Conservation (phyloP, 2,888 invertebrate species). For the Calameuta filiformis region DNA sequence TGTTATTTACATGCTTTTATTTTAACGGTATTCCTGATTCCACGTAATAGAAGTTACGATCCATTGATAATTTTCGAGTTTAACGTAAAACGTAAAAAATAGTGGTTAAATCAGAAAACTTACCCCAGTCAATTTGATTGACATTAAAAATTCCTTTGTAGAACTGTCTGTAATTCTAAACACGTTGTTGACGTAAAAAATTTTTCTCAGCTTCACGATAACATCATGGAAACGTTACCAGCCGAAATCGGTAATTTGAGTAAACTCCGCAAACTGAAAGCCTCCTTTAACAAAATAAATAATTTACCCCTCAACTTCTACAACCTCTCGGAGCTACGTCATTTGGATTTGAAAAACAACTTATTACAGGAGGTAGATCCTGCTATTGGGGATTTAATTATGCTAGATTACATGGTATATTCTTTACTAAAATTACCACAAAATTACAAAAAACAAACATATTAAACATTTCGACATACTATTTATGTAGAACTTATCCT, state of each 20-base stretch:
- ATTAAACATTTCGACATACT: slow-evolving; percentile 2
- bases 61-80: slow-evolving; percentile 7
- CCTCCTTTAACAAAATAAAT: slow-evolving; percentile 77
- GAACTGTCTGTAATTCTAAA: not conserved
- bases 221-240: slow-evolving; percentile 79
- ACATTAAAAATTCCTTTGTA: slow-evolving; percentile 11
- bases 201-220: slow-evolving; percentile 81
- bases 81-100: slow-evolving; percentile 6
- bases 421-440: slow-evolving; percentile 7
- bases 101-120: not conserved
- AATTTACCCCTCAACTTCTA: slow-evolving; percentile 75
- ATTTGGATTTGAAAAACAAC: slow-evolving; percentile 82
- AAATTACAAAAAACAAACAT: slow-evolving; percentile 7
- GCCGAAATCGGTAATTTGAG: slow-evolving; percentile 78
- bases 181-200: slow-evolving; percentile 15
- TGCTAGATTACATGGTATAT: slow-evolving; percentile 79
- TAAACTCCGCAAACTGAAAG: slow-evolving; percentile 75
- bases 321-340: slow-evolving; percentile 75
- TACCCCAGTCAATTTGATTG: not conserved
- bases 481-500: slow-evolving; percentile 77
- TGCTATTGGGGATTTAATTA: slow-evolving; percentile 81
- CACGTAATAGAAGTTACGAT: not conserved
- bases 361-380: slow-evolving; percentile 74
- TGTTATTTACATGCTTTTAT: not conserved
- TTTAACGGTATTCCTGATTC: not conserved